Percentiles rank a stretch among this genome's conserved stretches.
Conservation (phyloP, 2,113 vertebrate genomes). For the Pteruthius melanotis region DNA sequence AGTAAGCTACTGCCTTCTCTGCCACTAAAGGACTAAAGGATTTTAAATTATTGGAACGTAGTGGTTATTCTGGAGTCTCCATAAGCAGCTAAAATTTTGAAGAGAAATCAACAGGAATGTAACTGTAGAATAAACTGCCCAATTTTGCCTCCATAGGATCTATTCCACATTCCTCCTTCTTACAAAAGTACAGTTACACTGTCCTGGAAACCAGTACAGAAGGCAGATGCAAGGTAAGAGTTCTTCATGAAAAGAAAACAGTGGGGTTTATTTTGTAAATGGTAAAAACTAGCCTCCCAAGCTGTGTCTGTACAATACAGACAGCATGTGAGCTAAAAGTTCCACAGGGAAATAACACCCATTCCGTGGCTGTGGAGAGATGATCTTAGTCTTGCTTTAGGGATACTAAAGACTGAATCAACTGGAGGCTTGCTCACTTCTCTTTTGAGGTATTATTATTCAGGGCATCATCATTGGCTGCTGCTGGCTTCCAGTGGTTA, state of each 20-base stretch:
- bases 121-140: neutral
- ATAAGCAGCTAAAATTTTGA: neutral
- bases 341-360: neutral
- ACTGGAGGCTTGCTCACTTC: neutral
- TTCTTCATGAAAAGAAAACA: neutral
- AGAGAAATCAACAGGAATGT: neutral
- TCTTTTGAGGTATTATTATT: neutral
- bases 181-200: conserved; percentile 97
- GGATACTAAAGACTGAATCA: neutral
- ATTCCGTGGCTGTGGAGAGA: neutral
- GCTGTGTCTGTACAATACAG: neutral
- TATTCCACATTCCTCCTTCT: conserved; percentile 98
- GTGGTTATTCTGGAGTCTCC: neutral
- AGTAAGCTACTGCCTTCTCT: neutral
- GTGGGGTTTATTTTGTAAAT: neutral
- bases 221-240: conserved; percentile 83
- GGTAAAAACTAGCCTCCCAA: neutral
- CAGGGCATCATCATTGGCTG: neutral
- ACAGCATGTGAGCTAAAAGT: neutral
- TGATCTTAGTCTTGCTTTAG: neutral
- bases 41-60: neutral
- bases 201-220: conserved; percentile 98
- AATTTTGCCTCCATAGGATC: conserved; percentile 80
- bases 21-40: neutral
- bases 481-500: neutral